Evolutionary conservation across 1,140 invertebrate genomes (phyloP), one percentile per base, ranked within the genome.

Genomic region (Drepana arcuata): DNA sequence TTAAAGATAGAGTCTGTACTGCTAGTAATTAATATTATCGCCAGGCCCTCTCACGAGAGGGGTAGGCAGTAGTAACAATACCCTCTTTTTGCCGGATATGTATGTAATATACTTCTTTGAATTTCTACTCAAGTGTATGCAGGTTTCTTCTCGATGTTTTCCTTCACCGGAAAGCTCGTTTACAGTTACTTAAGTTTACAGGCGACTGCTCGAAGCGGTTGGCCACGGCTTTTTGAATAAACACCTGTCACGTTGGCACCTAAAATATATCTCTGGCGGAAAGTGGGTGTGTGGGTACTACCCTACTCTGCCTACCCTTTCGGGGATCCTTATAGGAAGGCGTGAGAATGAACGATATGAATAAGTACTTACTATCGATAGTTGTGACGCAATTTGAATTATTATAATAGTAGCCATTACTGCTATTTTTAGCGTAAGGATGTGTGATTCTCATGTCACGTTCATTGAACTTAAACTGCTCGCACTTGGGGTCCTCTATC

Each of bases 341-440:
- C n/a, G 7, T 35, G 24, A 27, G 24, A 6, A 14, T n/a, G n/a
- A n/a, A 9, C 34, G 14, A 10, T 14, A 7, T 15, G 12, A 21
- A 32, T 30, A 7, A 23, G 12, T n/a, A 50, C 58, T 63, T 51
- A 78, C 73, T 66, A 34, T 47, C 55, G 35, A 78, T 70, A 12
- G 63, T 56, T 27, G 68, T 70, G 2, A 66, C 60, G 24, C 73
- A 78, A 38, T 70, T 41, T 14, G 60, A 48, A 27, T 66, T 52
- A 14, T 62, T 68, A 14, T 61, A 68, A 40, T 77, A 77, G 28
- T 61, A 44, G 14, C 54, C 59, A 23, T 43, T 53, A 0, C 48
- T 56, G 29, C 44, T 55, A n/a, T 64, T 59, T 12, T 48, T 61
- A 4, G 36, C 16, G 37, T 65, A 56, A 1, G 72, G 72, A 48